Conservation (phyloP, 2,888 invertebrate genomes). For the Nymphalis polychloros region DNA sequence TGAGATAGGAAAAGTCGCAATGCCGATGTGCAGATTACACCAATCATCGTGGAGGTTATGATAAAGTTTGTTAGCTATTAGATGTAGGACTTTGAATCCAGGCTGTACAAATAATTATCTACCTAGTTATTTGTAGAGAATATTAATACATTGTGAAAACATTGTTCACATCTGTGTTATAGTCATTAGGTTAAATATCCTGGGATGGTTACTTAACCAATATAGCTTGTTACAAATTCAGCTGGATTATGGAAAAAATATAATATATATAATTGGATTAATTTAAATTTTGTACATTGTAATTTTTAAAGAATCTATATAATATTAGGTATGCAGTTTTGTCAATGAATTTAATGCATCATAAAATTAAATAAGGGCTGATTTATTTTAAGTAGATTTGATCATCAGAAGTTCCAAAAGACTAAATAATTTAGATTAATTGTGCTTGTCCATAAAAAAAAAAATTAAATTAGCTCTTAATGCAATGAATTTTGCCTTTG, state of each 20-base stretch:
- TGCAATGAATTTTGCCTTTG: constrained; percentile 46
- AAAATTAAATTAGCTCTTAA: background rate
- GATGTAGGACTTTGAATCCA: constrained; percentile 76
- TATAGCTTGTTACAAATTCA: constrained; percentile 38
- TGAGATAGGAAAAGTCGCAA: constrained; percentile 5
- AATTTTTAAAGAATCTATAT: background rate
- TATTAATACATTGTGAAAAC: constrained; percentile 70
- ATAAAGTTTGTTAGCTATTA: constrained; percentile 76
- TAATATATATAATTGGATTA: background rate
- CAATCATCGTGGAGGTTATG: constrained; percentile 60
- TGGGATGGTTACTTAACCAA: constrained; percentile 59
- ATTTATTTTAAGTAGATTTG: constrained; percentile 5
- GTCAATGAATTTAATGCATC: too few relatives aligned
- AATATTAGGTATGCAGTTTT: constrained; percentile 1
- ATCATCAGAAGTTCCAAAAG: background rate
- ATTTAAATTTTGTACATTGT: constrained; percentile 4
- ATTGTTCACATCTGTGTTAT: constrained; percentile 71
- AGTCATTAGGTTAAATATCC: constrained; percentile 65
- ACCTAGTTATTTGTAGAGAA: constrained; percentile 78
- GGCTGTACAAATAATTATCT: constrained; percentile 77
- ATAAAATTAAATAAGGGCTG: background rate
- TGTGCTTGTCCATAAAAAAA: background rate
- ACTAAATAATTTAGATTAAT: background rate
- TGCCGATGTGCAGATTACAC: constrained; percentile 30
- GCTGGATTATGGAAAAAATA: background rate